Conservation (phyloP, 2,888 invertebrate genomes). For the Noctuana brunneofusca region DNA sequence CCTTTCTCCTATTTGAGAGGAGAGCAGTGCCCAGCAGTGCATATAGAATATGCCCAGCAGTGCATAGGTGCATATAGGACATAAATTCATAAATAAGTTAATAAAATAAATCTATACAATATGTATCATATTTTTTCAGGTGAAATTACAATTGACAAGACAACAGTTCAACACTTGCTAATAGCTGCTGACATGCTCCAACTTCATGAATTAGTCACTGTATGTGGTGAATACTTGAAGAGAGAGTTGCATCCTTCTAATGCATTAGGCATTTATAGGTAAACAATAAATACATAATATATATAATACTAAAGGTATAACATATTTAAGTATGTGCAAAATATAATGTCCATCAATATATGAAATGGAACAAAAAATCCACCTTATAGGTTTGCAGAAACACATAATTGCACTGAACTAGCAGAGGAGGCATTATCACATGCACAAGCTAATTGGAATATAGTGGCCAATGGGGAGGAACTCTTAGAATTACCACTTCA, state of each 20-base stretch:
- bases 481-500: constrained; percentile 91
- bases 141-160: constrained; percentile 86
- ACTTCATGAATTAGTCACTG: constrained; percentile 89
- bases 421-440: constrained; percentile 90
- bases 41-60: no score
- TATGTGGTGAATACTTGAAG: constrained; percentile 92
- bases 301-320: no score
- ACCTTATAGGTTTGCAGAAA: constrained; percentile 90
- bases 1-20: no score
- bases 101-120: no score
- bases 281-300: background rate
- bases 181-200: constrained; percentile 96
- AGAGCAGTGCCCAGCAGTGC: no score
- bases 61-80: no score
- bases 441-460: constrained; percentile 93
- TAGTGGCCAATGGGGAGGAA: constrained; percentile 91
- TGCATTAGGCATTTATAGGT: constrained; percentile 93
- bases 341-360: no score
- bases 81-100: no score
- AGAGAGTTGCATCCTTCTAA: constrained; percentile 93
- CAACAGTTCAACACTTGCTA: constrained; percentile 94
- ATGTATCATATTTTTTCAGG: no score
- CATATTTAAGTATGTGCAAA: no score
- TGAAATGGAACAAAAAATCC: background rate
- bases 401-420: constrained; percentile 91